phyloP scores from a whole-genome alignment of 1,140 invertebrate genomes.

The Bombus vancouverensis region DNA sequence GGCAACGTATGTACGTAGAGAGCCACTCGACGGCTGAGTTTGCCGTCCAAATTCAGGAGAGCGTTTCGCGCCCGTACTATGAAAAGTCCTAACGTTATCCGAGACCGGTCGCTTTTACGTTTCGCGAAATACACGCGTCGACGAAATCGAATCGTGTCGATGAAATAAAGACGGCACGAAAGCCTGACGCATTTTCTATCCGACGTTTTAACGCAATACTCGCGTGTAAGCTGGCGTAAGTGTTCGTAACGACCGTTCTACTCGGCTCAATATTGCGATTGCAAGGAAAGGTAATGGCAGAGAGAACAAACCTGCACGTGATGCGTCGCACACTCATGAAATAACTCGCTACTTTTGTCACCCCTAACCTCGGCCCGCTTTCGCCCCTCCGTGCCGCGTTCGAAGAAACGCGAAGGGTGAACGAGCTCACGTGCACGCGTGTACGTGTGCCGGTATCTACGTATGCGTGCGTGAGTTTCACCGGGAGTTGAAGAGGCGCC shows the following conservation, averaged over 20 bases:
- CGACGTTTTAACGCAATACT: slow-evolving; percentile 54
- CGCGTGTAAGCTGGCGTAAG: slow-evolving; percentile 48
- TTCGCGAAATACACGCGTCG: not conserved
- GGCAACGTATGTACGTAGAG: not conserved
- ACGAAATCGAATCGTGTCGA: not conserved
- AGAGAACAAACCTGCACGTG: slow-evolving; percentile 55
- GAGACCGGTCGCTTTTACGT: not conserved
- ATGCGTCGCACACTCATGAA: slow-evolving; percentile 64
- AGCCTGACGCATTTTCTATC: not conserved
- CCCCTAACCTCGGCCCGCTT: slow-evolving; percentile 9
- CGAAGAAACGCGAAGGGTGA: slow-evolving; percentile 39
- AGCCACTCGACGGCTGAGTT: not conserved
- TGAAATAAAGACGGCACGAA: slow-evolving; percentile 11
- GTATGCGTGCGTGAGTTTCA: slow-evolving; percentile 66
- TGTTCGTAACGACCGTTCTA: slow-evolving; percentile 55
- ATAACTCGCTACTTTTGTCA: slow-evolving; percentile 47
- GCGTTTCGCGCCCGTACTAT: not conserved
- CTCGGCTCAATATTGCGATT: slow-evolving; percentile 37
- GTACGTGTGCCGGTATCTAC: slow-evolving; percentile 43
- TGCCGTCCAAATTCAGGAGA: not conserved
- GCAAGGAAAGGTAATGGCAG: slow-evolving; percentile 50
- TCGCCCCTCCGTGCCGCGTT: not conserved
- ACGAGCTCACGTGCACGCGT: slow-evolving; percentile 42
- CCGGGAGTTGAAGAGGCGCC: slow-evolving; percentile 52
- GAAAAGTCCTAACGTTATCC: not conserved